Base-by-base conservation (phyloP, 2,888 invertebrate genomes). In the Pedicia rivosa region DNA sequence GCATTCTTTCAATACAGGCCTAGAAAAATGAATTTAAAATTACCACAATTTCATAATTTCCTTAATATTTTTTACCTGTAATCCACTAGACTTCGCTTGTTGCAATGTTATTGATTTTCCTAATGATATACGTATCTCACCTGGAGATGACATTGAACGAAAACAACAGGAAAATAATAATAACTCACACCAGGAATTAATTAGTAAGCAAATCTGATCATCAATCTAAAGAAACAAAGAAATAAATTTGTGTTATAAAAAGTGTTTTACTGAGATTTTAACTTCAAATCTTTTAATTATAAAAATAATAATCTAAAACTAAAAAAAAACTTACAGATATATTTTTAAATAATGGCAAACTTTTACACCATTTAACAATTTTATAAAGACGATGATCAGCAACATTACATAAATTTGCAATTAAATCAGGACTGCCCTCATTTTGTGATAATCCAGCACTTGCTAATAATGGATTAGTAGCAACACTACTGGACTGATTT, bases 341-440 rank as follows among this genome's bases (percentile, higher is more conserved):
- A 62, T 91, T 88, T 58, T 92, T 90, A 59, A 95, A 95, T 17
- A 95, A 72, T 12, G 95, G 94, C 57, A 95, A 65, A 59, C 91
- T 92, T 60, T 95, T 88, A 66, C 94, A 94, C 95, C 95, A 95
- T 57, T 94, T 91, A 43, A 95, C 95, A 48, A 95, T 91, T 67
- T 94, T 91, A 59, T 94, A 95, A 13, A 95, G 72, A 33, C 94
- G 70, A 59, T 92, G 87, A 61, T 95, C 95, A 31, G 94, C 94
- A 42, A 91, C 90, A 56, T 86, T 84, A 67, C 88, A 90, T 52
- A 91, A 68, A 62, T 86, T 87, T 2, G 86, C 84, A 36, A 90
- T 70, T 58, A 84, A 78, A 64, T 88, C 86, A 0, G 83, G 82
- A 62, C 78, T 78, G 36, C 78, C 73, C 45, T 70, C 67, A 19